Conservation (phyloP, 2,888 invertebrate species). For the Lordiphosa andalusiaca region DNA sequence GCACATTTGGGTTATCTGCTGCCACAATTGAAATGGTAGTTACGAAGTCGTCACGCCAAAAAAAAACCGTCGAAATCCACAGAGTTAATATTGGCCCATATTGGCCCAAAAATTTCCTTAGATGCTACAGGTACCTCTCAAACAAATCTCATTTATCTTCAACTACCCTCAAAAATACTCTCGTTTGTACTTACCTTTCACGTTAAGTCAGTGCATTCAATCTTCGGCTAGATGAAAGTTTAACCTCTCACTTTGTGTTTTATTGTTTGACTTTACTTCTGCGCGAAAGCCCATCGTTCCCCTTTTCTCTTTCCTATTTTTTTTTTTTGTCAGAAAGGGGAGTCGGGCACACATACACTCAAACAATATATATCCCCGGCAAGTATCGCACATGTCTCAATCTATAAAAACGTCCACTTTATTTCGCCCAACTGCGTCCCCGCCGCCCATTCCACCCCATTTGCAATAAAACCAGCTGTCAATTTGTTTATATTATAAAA, state of each 20-base stretch:
- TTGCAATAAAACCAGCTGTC: slow-evolving; percentile 70
- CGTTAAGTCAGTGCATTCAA: slow-evolving; percentile 19
- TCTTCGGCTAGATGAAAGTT: slow-evolving; percentile 16
- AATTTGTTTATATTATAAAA: slow-evolving; percentile 71
- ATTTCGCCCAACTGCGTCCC: slow-evolving; percentile 61
- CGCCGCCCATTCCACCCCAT: slow-evolving; percentile 9
- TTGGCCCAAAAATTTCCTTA: too few species aligned
- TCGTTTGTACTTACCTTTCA: background rate
- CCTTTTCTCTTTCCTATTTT: background rate
- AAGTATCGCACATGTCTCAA: slow-evolving; percentile 64
- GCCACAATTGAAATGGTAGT: too few species aligned
- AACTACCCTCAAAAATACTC: too few species aligned
- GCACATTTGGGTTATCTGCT: too few species aligned
- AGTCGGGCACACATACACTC: slow-evolving; percentile 23
- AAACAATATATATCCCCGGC: slow-evolving; percentile 36
- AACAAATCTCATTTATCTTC: too few species aligned
- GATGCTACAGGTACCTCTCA: too few species aligned
- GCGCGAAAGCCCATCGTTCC: slow-evolving; percentile 22
- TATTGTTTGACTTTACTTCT: slow-evolving; percentile 34
- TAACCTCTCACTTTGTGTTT: slow-evolving; percentile 34
- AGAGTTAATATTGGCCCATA: too few species aligned
- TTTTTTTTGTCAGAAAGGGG: slow-evolving; percentile 7
- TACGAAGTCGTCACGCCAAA: too few species aligned
- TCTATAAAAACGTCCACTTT: slow-evolving; percentile 72
- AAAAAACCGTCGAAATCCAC: too few species aligned